phyloP scores from a whole-genome alignment of 2,797 vertebrate genomes.

The Poecilia gillii region DNA sequence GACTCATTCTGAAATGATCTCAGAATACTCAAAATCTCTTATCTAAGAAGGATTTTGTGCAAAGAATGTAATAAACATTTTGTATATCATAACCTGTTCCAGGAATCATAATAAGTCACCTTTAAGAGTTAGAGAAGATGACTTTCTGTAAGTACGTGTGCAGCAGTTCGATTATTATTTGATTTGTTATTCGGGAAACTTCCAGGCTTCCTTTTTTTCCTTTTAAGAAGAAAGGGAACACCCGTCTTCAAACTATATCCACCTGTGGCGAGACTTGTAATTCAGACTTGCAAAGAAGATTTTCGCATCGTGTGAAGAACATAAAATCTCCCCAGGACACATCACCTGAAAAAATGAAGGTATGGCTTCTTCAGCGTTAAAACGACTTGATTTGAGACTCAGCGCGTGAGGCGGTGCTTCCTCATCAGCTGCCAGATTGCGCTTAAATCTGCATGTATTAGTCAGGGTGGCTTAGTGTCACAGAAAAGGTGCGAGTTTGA shows the following conservation, averaged over 20 bases:
- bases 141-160: background rate
- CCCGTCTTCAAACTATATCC: slow-evolving; percentile 21
- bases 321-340: slow-evolving; percentile 24
- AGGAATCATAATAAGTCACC: background rate
- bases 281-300: slow-evolving; percentile 36
- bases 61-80: no score
- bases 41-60: no score
- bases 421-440: slow-evolving; percentile 46
- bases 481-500: slow-evolving; percentile 39
- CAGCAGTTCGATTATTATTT: slow-evolving; percentile 26
- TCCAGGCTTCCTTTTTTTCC: slow-evolving; percentile 17
- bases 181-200: slow-evolving; percentile 28
- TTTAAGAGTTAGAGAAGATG: background rate
- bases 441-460: slow-evolving; percentile 52
- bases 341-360: slow-evolving; percentile 15
- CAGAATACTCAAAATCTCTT: no score
- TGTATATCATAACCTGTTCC: no score
- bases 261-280: slow-evolving; percentile 33
- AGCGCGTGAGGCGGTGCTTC: slow-evolving; percentile 38
- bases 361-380: slow-evolving; percentile 34
- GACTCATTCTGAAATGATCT: no score
- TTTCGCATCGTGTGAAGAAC: slow-evolving; percentile 43
- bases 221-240: slow-evolving; percentile 22
- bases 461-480: slow-evolving; percentile 55
- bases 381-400: slow-evolving; percentile 58